Percentiles rank a stretch among this genome's conserved stretches.
Evolutionary conservation across 1,140 invertebrate species (phyloP).

Genomic region (Hylyphantes graminicola): DNA sequence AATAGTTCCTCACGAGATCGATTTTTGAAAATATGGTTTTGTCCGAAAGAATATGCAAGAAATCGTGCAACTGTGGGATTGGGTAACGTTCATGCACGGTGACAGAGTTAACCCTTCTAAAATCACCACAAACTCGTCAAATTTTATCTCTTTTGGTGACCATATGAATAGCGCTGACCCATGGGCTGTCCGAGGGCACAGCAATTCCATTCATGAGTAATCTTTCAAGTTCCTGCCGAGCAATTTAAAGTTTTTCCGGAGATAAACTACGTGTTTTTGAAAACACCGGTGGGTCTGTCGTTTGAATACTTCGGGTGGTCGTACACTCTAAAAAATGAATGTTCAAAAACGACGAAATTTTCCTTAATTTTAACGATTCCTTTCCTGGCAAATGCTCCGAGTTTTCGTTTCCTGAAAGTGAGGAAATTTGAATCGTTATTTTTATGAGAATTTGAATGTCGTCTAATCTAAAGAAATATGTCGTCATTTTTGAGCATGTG

Average conservation of each 20-base stretch:
- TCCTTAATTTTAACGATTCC: no score
- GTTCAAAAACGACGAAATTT: no score
- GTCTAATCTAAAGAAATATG: no score
- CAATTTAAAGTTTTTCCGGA: not conserved
- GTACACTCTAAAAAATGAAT: no score
- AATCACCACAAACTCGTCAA: slow-evolving; percentile 70
- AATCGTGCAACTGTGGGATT: slow-evolving; percentile 63
- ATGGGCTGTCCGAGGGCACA: slow-evolving; percentile 66
- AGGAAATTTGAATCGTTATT: no score
- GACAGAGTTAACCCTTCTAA: slow-evolving; percentile 67
- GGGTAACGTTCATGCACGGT: slow-evolving; percentile 69
- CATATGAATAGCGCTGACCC: slow-evolving; percentile 69
- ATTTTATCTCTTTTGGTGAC: slow-evolving; percentile 66
- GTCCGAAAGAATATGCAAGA: not conserved
- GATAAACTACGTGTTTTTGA: not conserved
- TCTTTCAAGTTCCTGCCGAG: not conserved
- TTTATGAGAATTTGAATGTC: no score
- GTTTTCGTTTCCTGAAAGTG: no score
- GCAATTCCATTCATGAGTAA: slow-evolving; percentile 63
- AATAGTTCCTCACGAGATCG: not conserved
- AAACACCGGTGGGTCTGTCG: not conserved
- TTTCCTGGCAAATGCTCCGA: no score
- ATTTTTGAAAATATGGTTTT: not conserved
- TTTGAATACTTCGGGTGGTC: no score
- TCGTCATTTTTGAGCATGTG: no score